Evolutionary conservation across 2,797 vertebrate species (phyloP).

Genomic region (Premnoplex brunnescens): DNA sequence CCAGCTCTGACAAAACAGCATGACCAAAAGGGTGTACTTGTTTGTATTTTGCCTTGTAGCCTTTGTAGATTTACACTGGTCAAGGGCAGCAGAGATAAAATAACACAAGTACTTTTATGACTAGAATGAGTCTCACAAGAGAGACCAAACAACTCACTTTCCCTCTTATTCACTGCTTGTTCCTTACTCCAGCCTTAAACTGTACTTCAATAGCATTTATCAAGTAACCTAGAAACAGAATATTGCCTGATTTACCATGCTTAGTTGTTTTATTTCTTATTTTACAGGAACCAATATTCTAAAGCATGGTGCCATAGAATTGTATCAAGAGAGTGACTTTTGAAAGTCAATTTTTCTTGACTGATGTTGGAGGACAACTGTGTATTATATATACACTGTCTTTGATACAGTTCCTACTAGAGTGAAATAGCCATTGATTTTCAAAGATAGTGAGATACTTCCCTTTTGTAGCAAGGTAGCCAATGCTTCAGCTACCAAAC

Average conservation of each 20-base stretch:
- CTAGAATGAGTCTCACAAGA: background rate
- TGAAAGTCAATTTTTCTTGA: background rate
- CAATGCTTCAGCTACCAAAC: accelerated
- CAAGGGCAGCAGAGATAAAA: background rate
- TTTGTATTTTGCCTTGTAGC: background rate
- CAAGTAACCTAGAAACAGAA: background rate
- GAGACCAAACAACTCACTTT: background rate
- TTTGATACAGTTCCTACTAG: background rate
- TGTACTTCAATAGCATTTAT: background rate
- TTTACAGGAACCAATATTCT: background rate
- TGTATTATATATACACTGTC: background rate
- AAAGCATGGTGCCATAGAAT: background rate
- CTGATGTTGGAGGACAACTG: background rate
- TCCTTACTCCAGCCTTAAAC: background rate
- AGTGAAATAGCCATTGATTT: background rate
- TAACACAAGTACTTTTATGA: background rate
- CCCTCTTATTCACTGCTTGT: background rate
- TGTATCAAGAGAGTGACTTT: background rate
- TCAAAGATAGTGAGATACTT: background rate
- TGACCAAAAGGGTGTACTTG: background rate
- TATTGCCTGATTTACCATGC: background rate
- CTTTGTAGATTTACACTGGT: background rate
- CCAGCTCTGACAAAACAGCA: background rate
- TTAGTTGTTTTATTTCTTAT: background rate
- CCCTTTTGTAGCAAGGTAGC: background rate